Base-by-base conservation (phyloP, 2,888 invertebrate genomes). In the Chamaedrilus cognettii region DNA sequence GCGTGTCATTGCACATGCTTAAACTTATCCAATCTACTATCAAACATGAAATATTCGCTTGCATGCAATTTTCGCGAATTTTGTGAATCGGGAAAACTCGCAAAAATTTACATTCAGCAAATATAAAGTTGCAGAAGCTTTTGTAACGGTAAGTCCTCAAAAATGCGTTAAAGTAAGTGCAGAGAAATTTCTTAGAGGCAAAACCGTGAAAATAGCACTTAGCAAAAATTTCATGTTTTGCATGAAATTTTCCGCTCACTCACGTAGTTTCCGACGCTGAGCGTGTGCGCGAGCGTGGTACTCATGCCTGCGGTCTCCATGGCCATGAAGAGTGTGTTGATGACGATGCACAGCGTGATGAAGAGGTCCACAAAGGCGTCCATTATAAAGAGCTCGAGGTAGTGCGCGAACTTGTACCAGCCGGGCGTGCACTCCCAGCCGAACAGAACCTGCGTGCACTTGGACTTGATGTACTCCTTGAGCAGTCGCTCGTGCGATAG, bases 361-460 rank as follows among this genome's bases (percentile, higher is more conserved):
- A 97, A 96, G 77, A 98, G 88, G 85, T 98, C 98, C 77, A 96
- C 94, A 85, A 98, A 98, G 7, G 97, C 95, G 87, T 98, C 97
- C 86, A 97, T 96, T 76, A 98, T 96, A 79, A 98, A 87, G 72
- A 95, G 87, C 91, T 90, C 86, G 88, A 92, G 86, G 69, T 80
- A 73, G 65, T 93, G 91, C 87, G 95, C 93, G 83, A 97, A 89
- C 52, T 67, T 66, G 42, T 71, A 64, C 74, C 74, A 75, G 51
- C 67, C 88, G 87, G 90, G 91, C 86, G 94, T 96, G 87, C 96
- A 96, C 86, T 96, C 94, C 96, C 96, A 97, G 42, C 77, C 76
- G 68, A 80, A 82, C 65, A 82, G 73, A 60, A 79, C 70, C 35
- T 78, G 74, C 55, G 73, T 65, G 49, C 78, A 61, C 66, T 78